Percentiles rank a stretch among this genome's conserved stretches.
Evolutionary conservation across 2,113 vertebrate genomes (phyloP).

Genomic region (Sebastes fasciatus): DNA sequence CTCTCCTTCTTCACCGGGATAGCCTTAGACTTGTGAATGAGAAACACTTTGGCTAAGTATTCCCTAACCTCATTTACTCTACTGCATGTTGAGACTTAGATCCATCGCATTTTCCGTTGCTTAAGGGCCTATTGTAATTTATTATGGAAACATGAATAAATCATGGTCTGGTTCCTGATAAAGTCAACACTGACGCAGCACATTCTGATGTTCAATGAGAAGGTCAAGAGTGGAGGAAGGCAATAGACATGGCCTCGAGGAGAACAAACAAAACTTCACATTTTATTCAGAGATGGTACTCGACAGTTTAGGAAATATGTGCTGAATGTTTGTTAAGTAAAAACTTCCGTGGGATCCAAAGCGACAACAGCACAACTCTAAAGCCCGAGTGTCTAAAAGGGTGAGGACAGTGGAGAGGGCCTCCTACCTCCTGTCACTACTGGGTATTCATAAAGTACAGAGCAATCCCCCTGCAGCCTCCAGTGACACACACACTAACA

Average conservation of each 20-base stretch:
- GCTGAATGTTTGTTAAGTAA: conserved; percentile 41
- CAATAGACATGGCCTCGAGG: background rate
- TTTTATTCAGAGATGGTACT: conserved; percentile 29
- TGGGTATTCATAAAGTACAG: conserved; percentile 33
- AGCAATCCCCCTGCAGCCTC: conserved; percentile 13
- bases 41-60: background rate
- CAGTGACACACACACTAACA: conserved; percentile 20
- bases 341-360: conserved; percentile 44
- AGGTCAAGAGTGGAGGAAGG: background rate
- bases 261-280: conserved; percentile 43
- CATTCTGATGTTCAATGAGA: background rate
- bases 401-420: conserved; percentile 31
- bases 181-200: background rate
- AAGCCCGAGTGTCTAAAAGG: conserved; percentile 42
- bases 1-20: background rate
- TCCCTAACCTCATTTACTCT: background rate
- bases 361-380: conserved; percentile 44
- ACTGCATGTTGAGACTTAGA: background rate
- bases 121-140: background rate
- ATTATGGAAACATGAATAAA: background rate
- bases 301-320: conserved; percentile 41
- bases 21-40: conserved; percentile 11
- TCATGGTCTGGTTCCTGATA: background rate
- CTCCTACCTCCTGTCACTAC: conserved; percentile 55
- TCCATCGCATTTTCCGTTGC: background rate